phyloP scores from a whole-genome alignment of 2,113 vertebrate species.

The Hucho hucho region DNA sequence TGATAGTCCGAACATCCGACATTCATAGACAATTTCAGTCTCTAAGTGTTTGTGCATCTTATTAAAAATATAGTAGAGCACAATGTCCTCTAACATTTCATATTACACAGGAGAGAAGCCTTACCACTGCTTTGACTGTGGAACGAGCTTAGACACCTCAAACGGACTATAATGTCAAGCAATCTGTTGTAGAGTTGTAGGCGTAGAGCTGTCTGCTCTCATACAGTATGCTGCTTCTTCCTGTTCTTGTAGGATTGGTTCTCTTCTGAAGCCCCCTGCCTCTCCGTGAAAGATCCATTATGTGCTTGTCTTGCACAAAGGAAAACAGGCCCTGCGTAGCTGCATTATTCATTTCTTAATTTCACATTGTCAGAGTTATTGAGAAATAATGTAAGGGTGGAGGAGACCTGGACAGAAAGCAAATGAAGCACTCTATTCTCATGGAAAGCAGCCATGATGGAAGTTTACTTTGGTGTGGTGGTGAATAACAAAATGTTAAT shows the following conservation, averaged over 20 bases:
- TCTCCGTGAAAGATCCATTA: constrained; percentile 22
- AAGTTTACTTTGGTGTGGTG: constrained; percentile 16
- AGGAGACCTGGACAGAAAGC: constrained; percentile 22
- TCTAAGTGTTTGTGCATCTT: too few species aligned
- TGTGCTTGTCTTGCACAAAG: constrained; percentile 28
- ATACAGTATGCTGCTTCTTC: constrained; percentile 21
- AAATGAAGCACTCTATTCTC: constrained; percentile 31
- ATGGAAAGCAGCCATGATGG: constrained; percentile 28
- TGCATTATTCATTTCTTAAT: constrained; percentile 48
- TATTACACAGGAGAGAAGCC: too few species aligned
- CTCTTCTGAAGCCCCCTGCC: too few species aligned
- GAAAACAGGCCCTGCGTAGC: constrained; percentile 5
- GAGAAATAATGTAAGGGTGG: constrained; percentile 30
- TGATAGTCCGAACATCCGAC: too few species aligned
- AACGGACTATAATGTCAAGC: too few species aligned
- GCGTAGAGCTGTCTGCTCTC: not conserved
- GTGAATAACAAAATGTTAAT: not conserved
- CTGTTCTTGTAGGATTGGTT: not conserved
- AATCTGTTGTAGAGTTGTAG: too few species aligned
- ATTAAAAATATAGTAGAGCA: too few species aligned
- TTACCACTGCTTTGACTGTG: too few species aligned
- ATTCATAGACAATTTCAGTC: too few species aligned
- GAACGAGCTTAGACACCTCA: too few species aligned
- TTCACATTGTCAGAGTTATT: constrained; percentile 43
- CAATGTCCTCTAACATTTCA: too few species aligned